phyloP scores from a whole-genome alignment of 2,113 vertebrate species.

The Eulemur macaco region DNA sequence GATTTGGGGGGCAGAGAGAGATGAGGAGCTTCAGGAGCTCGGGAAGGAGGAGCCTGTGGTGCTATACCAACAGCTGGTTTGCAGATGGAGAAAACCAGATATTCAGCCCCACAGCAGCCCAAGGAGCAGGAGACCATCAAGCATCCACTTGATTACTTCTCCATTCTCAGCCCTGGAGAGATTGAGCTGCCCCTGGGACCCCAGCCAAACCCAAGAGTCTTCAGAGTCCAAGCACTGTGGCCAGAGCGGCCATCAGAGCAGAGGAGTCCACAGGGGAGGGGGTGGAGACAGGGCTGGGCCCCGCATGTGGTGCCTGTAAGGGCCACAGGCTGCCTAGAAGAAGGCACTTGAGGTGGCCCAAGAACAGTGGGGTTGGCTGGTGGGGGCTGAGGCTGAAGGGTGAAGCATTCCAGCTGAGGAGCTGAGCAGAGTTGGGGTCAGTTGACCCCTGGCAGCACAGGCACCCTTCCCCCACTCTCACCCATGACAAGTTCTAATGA shows the following conservation, averaged over 20 bases:
- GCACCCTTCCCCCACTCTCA: neutral
- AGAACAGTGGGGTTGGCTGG: neutral
- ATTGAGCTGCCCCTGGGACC: neutral
- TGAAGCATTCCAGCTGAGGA: neutral
- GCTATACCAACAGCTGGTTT: neutral
- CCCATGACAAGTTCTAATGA: neutral
- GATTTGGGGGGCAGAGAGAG: neutral
- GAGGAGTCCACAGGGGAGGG: neutral
- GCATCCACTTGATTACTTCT: neutral
- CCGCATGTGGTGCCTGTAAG: neutral
- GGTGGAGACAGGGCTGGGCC: neutral
- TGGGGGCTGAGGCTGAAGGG: neutral
- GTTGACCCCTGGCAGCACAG: neutral
- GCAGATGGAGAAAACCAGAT: neutral
- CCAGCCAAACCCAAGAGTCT: neutral
- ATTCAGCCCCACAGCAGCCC: neutral
- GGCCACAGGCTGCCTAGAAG: neutral
- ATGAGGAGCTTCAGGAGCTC: neutral
- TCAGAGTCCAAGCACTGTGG: neutral
- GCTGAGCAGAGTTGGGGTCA: neutral
- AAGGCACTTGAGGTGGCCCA: neutral
- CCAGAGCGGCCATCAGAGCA: neutral
- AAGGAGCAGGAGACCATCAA: neutral
- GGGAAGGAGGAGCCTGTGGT: neutral
- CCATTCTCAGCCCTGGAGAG: neutral